Evolutionary conservation across 2,888 invertebrate species (phyloP).

Genomic region (Argyresthia albistria): DNA sequence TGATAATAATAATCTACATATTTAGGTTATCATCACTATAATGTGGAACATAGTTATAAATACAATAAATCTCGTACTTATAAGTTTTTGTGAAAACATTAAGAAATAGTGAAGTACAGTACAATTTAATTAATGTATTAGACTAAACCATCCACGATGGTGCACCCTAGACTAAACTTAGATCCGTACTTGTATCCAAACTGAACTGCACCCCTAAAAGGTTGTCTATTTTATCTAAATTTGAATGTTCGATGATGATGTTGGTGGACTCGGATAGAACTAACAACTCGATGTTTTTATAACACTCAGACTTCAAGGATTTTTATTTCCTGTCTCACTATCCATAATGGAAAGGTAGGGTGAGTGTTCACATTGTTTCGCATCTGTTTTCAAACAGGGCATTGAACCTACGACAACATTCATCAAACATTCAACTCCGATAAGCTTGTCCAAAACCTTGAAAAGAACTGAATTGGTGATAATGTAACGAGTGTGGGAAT

Average conservation of each 20-base stretch:
- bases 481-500: slow-evolving; percentile 11
- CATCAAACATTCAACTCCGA: slow-evolving; percentile 72
- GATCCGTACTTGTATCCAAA: neutral
- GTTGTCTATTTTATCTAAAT: slow-evolving; percentile 8
- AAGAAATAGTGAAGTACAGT: neutral
- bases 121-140: neutral
- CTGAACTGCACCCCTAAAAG: neutral
- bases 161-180: neutral
- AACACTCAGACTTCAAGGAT: slow-evolving; percentile 1
- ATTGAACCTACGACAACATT: slow-evolving; percentile 49
- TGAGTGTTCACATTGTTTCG: slow-evolving; percentile 3
- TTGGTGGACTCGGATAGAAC: slow-evolving; percentile 32
- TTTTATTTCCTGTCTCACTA: neutral
- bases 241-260: slow-evolving; percentile 71
- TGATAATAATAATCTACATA: slow-evolving; percentile 2
- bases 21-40: slow-evolving; percentile 4
- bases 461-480: neutral
- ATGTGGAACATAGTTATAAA: neutral
- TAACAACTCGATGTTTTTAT: neutral
- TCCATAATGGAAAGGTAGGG: slow-evolving; percentile 4
- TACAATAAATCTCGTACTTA: too few relatives aligned
- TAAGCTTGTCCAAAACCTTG: neutral
- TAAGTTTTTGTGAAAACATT: neutral
- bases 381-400: slow-evolving; percentile 10
- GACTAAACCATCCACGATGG: neutral